A percentile compares a stretch with the other conserved stretches of the same genome.
Evolutionary conservation across 2,113 vertebrate species (phyloP).

Genomic region (Nannospalax galili): DNA sequence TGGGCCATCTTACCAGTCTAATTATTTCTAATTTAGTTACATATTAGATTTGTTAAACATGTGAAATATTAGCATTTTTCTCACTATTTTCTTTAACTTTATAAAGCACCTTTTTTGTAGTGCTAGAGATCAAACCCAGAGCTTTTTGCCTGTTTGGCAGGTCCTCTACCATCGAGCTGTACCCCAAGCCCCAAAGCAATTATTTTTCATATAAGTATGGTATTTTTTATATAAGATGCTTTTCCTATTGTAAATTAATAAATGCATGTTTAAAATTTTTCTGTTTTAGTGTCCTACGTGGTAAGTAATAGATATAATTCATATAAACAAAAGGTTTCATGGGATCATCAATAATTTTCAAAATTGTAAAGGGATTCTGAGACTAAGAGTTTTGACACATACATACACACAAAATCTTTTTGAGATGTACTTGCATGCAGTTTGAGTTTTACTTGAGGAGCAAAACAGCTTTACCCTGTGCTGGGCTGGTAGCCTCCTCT

Average conservation of each 20-base stretch:
- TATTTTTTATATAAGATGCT: background rate
- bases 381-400: background rate
- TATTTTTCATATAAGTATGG: conserved; percentile 1
- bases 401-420: background rate
- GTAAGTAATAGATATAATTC: background rate
- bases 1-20: background rate
- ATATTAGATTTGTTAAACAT: background rate
- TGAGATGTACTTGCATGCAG: background rate
- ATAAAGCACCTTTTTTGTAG: background rate
- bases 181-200: background rate
- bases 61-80: background rate
- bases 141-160: background rate
- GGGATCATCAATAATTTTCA: background rate
- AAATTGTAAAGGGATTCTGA: background rate
- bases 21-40: background rate
- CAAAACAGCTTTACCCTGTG: background rate
- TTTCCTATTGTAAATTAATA: background rate
- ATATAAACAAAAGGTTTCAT: background rate
- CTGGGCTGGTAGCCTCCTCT: rapidly evolving
- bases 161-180: background rate
- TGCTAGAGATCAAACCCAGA: background rate
- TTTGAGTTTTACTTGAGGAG: background rate
- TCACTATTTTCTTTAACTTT: background rate
- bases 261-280: background rate
- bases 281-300: background rate